Evolutionary conservation across 2,797 vertebrate genomes (phyloP), one percentile per base, ranked within the genome.

Genomic region (Epinephelus malabaricus): DNA sequence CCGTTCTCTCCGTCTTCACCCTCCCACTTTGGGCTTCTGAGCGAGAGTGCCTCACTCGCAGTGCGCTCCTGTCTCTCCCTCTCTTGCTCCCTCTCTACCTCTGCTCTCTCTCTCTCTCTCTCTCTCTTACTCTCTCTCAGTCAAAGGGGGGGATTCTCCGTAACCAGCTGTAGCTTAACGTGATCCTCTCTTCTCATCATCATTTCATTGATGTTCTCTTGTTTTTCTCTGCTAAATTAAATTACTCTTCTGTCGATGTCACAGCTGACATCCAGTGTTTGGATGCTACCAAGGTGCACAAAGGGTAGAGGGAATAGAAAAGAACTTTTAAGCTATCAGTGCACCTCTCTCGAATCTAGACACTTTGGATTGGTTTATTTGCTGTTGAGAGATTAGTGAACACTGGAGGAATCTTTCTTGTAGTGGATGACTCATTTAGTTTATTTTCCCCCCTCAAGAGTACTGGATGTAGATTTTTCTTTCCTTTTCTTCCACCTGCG

Each of bases 161-260:
- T 88, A 90, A 91, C 80, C 83, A 87, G 90, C 86, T 79, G 85
- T 80, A 88, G 82, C 84, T 85, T 81, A 67, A 73, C 56, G 73
- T 88, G 82, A 81, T 88, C 56, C 84, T 79, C 76, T 79, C 75
- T 68, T 77, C 68, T 86, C 60, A 70, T 62, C 63, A 54, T 67
- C 69, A 23, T 78, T 82, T 81, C 76, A 78, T 27, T 82, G 56
- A 86, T 82, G 55, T 61, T 75, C 45, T 84, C 11, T 34, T 45
- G 3, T 73, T 70, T 76, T 56, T n/a, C 71, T 66, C 66, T 40
- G 61, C 69, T 46, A 51, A 34, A 73, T 76, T 54, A 55, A 47
- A 78, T 73, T 18, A 60, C 49, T 25, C 51, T 23, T 25, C 72
- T 71, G 71, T 63, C 58, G n/a, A 74, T 82, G 54, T 63, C 51